Conservation (phyloP, 2,888 invertebrate genomes). For the Allygus modestus region DNA sequence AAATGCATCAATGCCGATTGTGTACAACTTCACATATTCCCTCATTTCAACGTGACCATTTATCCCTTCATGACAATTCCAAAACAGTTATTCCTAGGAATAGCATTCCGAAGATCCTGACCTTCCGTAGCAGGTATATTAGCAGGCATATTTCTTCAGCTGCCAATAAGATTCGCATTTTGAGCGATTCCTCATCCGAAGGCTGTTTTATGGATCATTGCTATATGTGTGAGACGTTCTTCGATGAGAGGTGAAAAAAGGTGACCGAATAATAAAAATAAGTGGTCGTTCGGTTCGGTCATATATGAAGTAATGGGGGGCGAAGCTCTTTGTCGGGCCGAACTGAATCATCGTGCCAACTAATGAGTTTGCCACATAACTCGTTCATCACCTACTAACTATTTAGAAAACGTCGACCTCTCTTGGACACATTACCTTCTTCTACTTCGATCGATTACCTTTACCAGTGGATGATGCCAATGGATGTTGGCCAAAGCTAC, state of each 20-base stretch:
- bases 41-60: too few species aligned
- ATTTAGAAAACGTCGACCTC: conserved; percentile 63
- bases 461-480: neutral
- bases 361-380: conserved; percentile 65
- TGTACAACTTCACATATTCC: too few species aligned
- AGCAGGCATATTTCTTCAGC: too few species aligned
- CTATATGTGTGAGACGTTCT: conserved; percentile 49
- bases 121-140: too few species aligned
- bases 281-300: conserved; percentile 59
- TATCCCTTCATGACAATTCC: too few species aligned
- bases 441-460: neutral
- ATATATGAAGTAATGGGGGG: conserved; percentile 61
- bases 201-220: neutral
- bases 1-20: too few species aligned
- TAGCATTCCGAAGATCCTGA: too few species aligned
- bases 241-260: conserved; percentile 60
- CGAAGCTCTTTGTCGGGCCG: conserved; percentile 60
- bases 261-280: conserved; percentile 64
- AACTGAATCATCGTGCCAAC: conserved; percentile 59
- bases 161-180: neutral
- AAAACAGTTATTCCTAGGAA: too few species aligned
- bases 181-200: neutral
- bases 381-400: conserved; percentile 64
- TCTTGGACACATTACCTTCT: conserved; percentile 7
- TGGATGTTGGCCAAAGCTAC: too few species aligned